Base-by-base conservation (phyloP, 2,797 vertebrate genomes). In the Phataginus tetradactyla region DNA sequence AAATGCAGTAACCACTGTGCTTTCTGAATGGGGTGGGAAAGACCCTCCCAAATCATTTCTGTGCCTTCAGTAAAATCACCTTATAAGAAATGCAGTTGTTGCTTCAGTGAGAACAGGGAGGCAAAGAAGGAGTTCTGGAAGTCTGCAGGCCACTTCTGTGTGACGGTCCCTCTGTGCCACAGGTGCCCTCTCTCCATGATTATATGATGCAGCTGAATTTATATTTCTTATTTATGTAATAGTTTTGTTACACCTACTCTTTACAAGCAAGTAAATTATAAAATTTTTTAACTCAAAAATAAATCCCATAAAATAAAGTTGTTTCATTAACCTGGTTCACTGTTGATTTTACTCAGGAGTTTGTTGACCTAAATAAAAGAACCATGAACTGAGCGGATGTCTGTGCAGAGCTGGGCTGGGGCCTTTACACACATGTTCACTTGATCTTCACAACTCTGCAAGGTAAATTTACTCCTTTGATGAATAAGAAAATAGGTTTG, bases 161-260 rank as follows among this genome's bases (percentile, higher is more conserved):
- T 49, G 61, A 29, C 21, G 27, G 23, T 17, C 21, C 7, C 4
- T 61, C 20, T 14, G 3, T 21, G 34, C 29, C 29, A 11, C 37
- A n/a, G 29, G 23, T 37, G 11, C 15, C 39, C 32, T 45, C 4
- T 29, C 25, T 53, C 53, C 39, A 4, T 34, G 18, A 11, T 37
- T 53, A 14, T 34, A 25, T 51, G 32, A 78, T 64, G 3, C 27
- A 39, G 13, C 66, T 49, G 34, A 87, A 29, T 29, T 77, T 94
- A 84, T 39, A 39, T 63, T 90, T 95, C 66, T 95, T 81, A 17
- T 87, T 61, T 64, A 55, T 92, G 57, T 71, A 49, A 45, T 59
- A 66, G 15, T 86, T 68, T 79, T 80, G 53, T 13, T 83, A 42
- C 12, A 12, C 13, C 13, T n/a, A 4, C 61, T 78, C 39, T 85